Evolutionary conservation across 1,140 invertebrate species (phyloP).

Genomic region (Drosophila simulans): DNA sequence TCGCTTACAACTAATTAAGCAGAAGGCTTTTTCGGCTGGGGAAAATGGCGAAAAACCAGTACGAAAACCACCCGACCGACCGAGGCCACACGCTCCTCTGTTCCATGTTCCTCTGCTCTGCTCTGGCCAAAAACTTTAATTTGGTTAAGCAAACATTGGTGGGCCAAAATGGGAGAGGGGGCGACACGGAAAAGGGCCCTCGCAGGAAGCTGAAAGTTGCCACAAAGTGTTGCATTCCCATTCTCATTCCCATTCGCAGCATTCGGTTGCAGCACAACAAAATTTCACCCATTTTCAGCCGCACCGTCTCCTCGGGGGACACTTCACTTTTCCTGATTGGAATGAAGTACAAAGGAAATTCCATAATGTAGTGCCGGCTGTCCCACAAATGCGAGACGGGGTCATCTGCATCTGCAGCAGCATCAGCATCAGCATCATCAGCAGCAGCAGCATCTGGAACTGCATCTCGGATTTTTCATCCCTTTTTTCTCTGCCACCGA

Average conservation of each 20-base stretch:
- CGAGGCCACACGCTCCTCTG: slow-evolving; percentile 15
- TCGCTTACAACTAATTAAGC: slow-evolving; percentile 78
- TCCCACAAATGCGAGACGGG: slow-evolving; percentile 13
- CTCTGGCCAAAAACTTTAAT: slow-evolving; percentile 38
- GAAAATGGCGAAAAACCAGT: slow-evolving; percentile 9
- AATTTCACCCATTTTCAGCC: slow-evolving; percentile 4
- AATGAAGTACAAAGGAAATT: slow-evolving; percentile 47
- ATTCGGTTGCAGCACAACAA: slow-evolving; percentile 39
- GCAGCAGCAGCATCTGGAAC: neutral
- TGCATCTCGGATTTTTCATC: neutral
- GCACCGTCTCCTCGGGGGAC: slow-evolving; percentile 23
- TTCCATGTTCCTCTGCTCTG: neutral
- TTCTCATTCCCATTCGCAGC: slow-evolving; percentile 6
- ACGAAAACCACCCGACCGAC: slow-evolving; percentile 3
- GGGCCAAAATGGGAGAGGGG: neutral
- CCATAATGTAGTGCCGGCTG: slow-evolving; percentile 36
- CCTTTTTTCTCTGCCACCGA: slow-evolving; percentile 18
- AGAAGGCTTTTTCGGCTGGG: slow-evolving; percentile 32
- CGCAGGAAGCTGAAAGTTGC: slow-evolving; percentile 43
- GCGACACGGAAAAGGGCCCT: neutral
- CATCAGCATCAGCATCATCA: neutral
- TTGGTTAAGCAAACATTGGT: slow-evolving; percentile 46
- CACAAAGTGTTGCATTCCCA: slow-evolving; percentile 62
- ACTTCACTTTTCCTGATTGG: slow-evolving; percentile 51
- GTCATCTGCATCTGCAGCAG: slow-evolving; percentile 15